Evolutionary conservation across 2,888 invertebrate genomes (phyloP).

Genomic region (Cerastoderma edule): DNA sequence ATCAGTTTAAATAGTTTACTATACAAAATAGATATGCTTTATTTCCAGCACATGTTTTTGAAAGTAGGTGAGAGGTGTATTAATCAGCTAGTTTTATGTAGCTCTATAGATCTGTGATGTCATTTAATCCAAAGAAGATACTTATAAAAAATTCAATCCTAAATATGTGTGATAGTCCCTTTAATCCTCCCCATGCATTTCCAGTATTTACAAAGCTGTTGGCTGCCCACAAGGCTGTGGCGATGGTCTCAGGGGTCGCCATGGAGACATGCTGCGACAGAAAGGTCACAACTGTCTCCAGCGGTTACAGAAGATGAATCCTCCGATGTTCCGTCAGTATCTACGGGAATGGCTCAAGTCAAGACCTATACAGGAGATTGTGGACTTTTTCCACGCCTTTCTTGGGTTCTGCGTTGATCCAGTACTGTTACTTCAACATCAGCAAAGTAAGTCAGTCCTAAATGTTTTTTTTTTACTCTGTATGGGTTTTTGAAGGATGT

Average conservation of each 20-base stretch:
- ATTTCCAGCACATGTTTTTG: neutral
- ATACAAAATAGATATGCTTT: too few species aligned
- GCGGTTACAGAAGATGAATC: constrained; percentile 89
- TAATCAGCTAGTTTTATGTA: too few species aligned
- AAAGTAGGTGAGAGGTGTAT: neutral
- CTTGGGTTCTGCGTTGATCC: constrained; percentile 98
- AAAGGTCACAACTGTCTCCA: constrained; percentile 92
- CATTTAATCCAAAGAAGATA: too few species aligned
- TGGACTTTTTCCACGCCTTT: constrained; percentile 97
- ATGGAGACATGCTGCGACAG: constrained; percentile 86
- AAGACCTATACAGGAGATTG: constrained; percentile 90
- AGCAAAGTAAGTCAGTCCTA: constrained; percentile 58
- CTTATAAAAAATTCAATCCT: too few species aligned
- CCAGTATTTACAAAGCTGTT: constrained; percentile 92
- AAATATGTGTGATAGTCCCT: neutral
- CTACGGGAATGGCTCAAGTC: constrained; percentile 89
- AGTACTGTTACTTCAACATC: constrained; percentile 68
- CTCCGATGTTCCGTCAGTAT: constrained; percentile 88
- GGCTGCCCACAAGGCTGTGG: constrained; percentile 98
- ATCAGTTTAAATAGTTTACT: too few species aligned
- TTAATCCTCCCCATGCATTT: constrained; percentile 32
- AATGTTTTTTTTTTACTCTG: neutral
- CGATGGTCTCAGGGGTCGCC: constrained; percentile 84
- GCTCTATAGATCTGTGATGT: too few species aligned
- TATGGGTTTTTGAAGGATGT: neutral